These are phyloP conservation scores for Ibidorhyncha struthersii DNA, from an alignment of 2,113 vertebrate species.

Conservation along the genomic window DNA sequence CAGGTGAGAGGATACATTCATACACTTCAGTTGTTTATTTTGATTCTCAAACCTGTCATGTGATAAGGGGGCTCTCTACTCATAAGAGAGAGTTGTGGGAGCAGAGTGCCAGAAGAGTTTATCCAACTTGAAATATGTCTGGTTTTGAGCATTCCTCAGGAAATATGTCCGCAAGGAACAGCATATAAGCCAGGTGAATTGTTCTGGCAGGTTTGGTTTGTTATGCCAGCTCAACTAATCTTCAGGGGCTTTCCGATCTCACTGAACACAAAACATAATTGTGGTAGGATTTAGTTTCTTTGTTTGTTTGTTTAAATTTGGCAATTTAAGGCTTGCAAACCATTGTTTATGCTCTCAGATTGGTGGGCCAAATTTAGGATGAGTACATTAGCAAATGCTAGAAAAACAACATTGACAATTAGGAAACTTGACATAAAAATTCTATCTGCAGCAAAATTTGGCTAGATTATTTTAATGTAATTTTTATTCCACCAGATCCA, in stretches of 20 bases:
- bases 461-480: background rate
- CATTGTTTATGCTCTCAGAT: fast-evolving
- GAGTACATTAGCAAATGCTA: background rate
- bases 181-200: background rate
- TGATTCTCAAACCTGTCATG: background rate
- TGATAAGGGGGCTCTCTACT: background rate
- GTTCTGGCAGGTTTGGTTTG: constrained; percentile 1
- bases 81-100: background rate
- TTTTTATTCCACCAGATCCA: background rate
- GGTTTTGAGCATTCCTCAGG: background rate
- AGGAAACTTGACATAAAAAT: background rate
- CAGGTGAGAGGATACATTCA: background rate
- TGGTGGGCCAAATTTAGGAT: background rate
- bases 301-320: background rate
- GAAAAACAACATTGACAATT: background rate
- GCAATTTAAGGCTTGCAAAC: background rate
- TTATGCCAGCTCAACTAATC: background rate
- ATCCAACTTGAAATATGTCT: background rate
- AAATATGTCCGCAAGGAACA: background rate
- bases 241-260: background rate
- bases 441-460: background rate
- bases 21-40: background rate
- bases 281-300: background rate
- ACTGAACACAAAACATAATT: background rate
- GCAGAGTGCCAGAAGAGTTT: background rate